Evolutionary conservation across 2,888 invertebrate genomes (phyloP), one percentile per base, ranked within the genome.

Genomic region (Deladenus siricidicola): DNA sequence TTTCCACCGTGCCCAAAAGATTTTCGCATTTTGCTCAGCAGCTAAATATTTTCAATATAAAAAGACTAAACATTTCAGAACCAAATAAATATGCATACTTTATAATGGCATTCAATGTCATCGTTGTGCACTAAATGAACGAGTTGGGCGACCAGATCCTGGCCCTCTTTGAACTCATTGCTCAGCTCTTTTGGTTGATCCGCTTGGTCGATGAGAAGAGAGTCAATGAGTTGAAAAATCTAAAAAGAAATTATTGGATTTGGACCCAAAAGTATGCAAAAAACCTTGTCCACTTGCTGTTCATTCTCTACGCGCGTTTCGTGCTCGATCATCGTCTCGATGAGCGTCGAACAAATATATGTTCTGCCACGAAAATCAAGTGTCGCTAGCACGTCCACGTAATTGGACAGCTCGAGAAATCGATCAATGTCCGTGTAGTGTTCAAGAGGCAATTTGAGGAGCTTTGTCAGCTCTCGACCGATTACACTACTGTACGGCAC

Each of bases 391-490:
- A 94, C 83, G 0, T 88, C 87, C 6, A 88, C 86, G 78, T 89
- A 98, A 82, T 91, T 87, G 74, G 88, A 86, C 66, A 98, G 82
- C 75, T 89, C 86, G 59, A 93, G 85, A 19, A 98, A 85, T 0
- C 88, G 88, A 49, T 94, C 83, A 17, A 92, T 85, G 80, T 93
- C 89, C 80, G 89, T 90, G 82, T 94, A 96, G 76, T 89, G 88
- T 79, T 94, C 92, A 1, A 94, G 86, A 0, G 96, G 94, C 49
- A 96, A 88, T 80, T 91, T 89, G 77, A 98, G 84, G 62, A 98
- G 85, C 76, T 90, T 88, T 77, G 89, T 88, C 65, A 99, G 83
- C 80, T 98, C 98, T 73, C 89, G 88, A 69, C 92, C 92, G 0
- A 94, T 90, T 2, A 87, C 85, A 47, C 87, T 86, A 76, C 86